Evolutionary conservation across 2,113 vertebrate species (phyloP).

Genomic region (western clawed frog (Xenopus tropicalis)): UCB_Xtro_10.0 CM004450.2:133305501-133306000

Average conservation of each 20-base stretch:
- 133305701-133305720: too few species aligned
- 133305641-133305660: too few species aligned
- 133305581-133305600: too few species aligned
- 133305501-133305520: too few species aligned
- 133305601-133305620: too few species aligned
- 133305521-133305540: too few species aligned
- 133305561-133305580: too few species aligned
- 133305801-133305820: slow-evolving; percentile 91
- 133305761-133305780: slow-evolving; percentile 10
- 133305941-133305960: slow-evolving; percentile 89
- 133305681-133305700: too few species aligned
- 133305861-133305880: slow-evolving; percentile 81
- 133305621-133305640: too few species aligned
- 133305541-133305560: too few species aligned
- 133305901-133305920: slow-evolving; percentile 90
- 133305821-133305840: slow-evolving; percentile 89
- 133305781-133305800: slow-evolving; percentile 86
- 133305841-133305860: slow-evolving; percentile 86
- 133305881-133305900: slow-evolving; percentile 75
- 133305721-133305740: too few species aligned
- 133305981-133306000: background rate
- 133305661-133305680: too few species aligned
- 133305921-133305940: slow-evolving; percentile 97
- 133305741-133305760: background rate
- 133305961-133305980: slow-evolving; percentile 95